Conservation (phyloP, 2,113 vertebrate species). For the Lasiurus borealis region DNA sequence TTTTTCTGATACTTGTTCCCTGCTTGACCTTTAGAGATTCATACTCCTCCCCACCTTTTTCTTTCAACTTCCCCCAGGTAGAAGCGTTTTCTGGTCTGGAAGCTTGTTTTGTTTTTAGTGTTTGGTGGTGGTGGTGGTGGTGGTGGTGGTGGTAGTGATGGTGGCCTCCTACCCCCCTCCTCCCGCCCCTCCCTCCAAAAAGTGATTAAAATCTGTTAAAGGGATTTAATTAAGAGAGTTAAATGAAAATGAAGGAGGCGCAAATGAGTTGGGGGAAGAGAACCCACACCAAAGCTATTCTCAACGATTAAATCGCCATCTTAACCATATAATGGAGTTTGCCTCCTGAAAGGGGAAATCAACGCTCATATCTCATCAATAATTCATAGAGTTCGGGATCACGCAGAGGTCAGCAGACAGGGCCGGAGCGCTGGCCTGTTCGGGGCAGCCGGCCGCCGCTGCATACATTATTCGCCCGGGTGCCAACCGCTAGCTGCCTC, state of each 20-base stretch:
- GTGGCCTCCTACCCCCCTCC: conserved; percentile 16
- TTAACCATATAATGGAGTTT: conserved; percentile 97
- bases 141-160: not conserved
- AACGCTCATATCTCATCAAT: conserved; percentile 98
- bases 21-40: not conserved
- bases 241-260: conserved; percentile 90
- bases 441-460: conserved; percentile 71
- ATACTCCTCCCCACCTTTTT: not conserved
- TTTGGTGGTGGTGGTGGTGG: conserved; percentile 23
- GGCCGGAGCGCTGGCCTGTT: conserved; percentile 87
- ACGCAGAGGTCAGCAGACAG: conserved; percentile 96
- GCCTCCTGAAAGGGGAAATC: conserved; percentile 99
- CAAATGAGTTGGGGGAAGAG: conserved; percentile 87
- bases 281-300: conserved; percentile 93
- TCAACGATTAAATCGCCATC: conserved; percentile 99
- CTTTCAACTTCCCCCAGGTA: conserved; percentile 42
- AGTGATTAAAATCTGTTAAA: conserved; percentile 91
- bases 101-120: conserved; percentile 24
- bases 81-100: conserved; percentile 43
- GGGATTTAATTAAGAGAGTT: conserved; percentile 91
- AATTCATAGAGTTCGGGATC: conserved; percentile 97
- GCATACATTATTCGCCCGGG: conserved; percentile 73
- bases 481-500: not conserved
- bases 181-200: conserved; percentile 76
- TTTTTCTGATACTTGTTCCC: not conserved